Percentiles rank a stretch among this genome's conserved stretches.
Evolutionary conservation across 2,888 invertebrate species (phyloP).

Genomic region (Agrotis exclamationis): DNA sequence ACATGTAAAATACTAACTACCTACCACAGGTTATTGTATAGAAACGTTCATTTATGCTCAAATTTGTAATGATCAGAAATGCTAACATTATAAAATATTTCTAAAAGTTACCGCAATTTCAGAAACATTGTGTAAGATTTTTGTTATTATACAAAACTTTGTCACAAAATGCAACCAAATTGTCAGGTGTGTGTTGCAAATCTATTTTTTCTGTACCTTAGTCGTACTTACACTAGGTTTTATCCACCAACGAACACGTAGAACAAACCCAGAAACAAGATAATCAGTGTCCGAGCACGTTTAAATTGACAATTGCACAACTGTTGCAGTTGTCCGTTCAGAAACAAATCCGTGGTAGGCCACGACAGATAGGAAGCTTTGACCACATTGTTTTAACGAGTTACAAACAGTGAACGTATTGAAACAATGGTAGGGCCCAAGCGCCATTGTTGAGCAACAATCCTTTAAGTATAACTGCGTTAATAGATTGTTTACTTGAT

Average conservation of each 20-base stretch:
- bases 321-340: conserved; percentile 51
- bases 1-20: not conserved
- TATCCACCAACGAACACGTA: conserved; percentile 30
- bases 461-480: conserved; percentile 41
- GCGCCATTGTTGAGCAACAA: conserved; percentile 53
- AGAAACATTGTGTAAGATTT: conserved; percentile 4
- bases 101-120: not conserved
- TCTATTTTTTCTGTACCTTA: conserved; percentile 3
- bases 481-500: conserved; percentile 53
- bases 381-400: conserved; percentile 76
- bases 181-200: not conserved
- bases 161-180: not conserved
- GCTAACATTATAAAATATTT: too few species aligned
- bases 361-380: conserved; percentile 76
- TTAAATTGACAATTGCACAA: conserved; percentile 72
- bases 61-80: not conserved
- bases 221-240: not conserved
- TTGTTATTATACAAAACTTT: not conserved
- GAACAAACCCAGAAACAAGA: conserved; percentile 30
- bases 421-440: conserved; percentile 58
- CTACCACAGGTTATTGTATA: too few species aligned
- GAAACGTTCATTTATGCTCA: not conserved
- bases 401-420: conserved; percentile 52
- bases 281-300: conserved; percentile 37
- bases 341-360: conserved; percentile 76